Evolutionary conservation across 2,113 vertebrate genomes (phyloP).

Genomic region (Ictalurus furcatus): DNA sequence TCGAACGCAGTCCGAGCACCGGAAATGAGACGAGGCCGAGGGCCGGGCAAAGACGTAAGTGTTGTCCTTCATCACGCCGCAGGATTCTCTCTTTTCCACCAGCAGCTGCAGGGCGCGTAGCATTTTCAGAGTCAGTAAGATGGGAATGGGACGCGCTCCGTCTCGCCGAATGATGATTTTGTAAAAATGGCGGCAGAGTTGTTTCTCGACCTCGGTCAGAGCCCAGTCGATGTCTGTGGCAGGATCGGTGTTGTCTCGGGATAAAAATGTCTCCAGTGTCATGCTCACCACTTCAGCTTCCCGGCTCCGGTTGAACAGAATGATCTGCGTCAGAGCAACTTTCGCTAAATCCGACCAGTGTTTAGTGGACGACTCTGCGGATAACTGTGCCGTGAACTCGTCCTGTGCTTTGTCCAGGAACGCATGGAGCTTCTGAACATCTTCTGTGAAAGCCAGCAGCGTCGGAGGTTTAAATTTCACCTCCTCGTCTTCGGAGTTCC

Average conservation of each 20-base stretch:
- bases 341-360: constrained; percentile 50
- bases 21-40: constrained; percentile 17
- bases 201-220: constrained; percentile 50
- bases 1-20: constrained; percentile 51
- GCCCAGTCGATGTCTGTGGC: constrained; percentile 48
- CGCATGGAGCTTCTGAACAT: constrained; percentile 43
- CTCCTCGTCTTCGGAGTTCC: constrained; percentile 4
- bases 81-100: constrained; percentile 38
- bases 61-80: constrained; percentile 43
- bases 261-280: constrained; percentile 40
- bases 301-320: constrained; percentile 55
- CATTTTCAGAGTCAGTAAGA: constrained; percentile 56
- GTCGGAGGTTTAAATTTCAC: constrained; percentile 30
- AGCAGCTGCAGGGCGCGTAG: constrained; percentile 50
- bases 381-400: constrained; percentile 22
- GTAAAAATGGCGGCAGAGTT: constrained; percentile 51
- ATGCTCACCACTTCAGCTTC: constrained; percentile 53
- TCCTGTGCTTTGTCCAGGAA: constrained; percentile 45
- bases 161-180: constrained; percentile 54
- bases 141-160: constrained; percentile 44
- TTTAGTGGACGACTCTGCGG: constrained; percentile 28
- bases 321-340: constrained; percentile 50
- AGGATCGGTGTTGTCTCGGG: constrained; percentile 34
- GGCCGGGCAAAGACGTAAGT: constrained; percentile 48
- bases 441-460: constrained; percentile 29